These are phyloP conservation scores for Heliothis subflexa DNA, from an alignment of 1,140 invertebrate genomes.

Conservation along the genomic window DNA sequence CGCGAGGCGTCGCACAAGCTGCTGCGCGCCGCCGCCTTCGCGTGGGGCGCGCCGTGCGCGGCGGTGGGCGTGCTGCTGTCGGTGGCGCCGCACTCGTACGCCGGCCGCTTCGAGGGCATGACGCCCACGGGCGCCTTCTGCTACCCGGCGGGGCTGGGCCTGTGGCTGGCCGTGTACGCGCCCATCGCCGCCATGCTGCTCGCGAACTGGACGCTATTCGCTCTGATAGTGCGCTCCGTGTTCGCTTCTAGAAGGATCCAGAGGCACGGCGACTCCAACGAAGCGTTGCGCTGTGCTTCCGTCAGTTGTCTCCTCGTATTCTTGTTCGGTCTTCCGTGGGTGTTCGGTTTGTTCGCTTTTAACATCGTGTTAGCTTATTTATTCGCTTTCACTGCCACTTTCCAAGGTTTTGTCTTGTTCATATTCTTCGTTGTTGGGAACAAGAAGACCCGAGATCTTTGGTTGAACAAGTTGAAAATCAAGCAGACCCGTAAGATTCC, in stretches of 20 bases:
- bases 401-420: constrained; percentile 86
- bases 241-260: constrained; percentile 81
- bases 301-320: constrained; percentile 85
- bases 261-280: constrained; percentile 81
- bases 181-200: constrained; percentile 81
- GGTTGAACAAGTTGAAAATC: constrained; percentile 82
- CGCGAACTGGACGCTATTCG: constrained; percentile 83
- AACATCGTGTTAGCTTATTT: constrained; percentile 82
- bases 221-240: constrained; percentile 83
- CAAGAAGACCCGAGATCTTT: constrained; percentile 84
- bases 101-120: constrained; percentile 71
- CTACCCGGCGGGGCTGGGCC: constrained; percentile 78
- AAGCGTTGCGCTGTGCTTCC: constrained; percentile 78
- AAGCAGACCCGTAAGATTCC: constrained; percentile 81
- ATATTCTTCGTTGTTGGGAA: constrained; percentile 86
- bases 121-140: constrained; percentile 75
- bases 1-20: constrained; percentile 82
- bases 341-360: constrained; percentile 81
- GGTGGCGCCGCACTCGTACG: constrained; percentile 74
- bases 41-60: constrained; percentile 78
- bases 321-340: constrained; percentile 85
- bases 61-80: constrained; percentile 78
- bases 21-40: constrained; percentile 79
- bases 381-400: constrained; percentile 83
- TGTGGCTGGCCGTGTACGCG: constrained; percentile 82